Evolutionary conservation across 2,888 invertebrate genomes (phyloP).

Genomic region (Ochlodes sylvanus): DNA sequence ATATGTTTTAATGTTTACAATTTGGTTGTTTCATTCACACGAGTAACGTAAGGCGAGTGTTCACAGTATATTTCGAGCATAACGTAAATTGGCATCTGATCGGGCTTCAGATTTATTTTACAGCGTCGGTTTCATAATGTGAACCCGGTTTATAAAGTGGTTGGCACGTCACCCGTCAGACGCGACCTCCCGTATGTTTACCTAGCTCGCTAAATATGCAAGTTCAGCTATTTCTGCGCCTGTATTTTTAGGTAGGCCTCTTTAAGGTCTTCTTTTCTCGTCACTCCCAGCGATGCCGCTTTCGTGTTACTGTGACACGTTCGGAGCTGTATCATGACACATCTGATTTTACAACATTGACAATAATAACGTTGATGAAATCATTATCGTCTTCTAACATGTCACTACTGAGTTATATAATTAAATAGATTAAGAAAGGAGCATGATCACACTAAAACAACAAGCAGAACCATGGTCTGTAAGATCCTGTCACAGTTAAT

Average conservation of each 20-base stretch:
- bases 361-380: no score
- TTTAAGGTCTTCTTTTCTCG: slow-evolving; percentile 43
- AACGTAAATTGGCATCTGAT: neutral
- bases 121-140: neutral
- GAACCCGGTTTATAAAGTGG: neutral
- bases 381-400: no score
- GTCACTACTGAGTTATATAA: no score
- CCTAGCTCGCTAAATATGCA: slow-evolving; percentile 45
- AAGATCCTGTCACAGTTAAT: no score
- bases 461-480: no score
- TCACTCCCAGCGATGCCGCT: slow-evolving; percentile 4
- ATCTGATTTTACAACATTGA: no score
- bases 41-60: neutral
- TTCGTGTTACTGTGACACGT: slow-evolving; percentile 1
- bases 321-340: no score
- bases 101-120: neutral
- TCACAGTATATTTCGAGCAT: neutral
- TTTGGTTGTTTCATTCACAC: neutral
- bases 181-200: slow-evolving; percentile 18
- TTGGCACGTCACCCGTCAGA: neutral
- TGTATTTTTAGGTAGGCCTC: slow-evolving; percentile 49
- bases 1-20: no score
- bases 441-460: no score
- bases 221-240: slow-evolving; percentile 50
- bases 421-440: no score